Evolutionary conservation across 2,113 vertebrate species (phyloP).

Genomic region (Zeus faber): DNA sequence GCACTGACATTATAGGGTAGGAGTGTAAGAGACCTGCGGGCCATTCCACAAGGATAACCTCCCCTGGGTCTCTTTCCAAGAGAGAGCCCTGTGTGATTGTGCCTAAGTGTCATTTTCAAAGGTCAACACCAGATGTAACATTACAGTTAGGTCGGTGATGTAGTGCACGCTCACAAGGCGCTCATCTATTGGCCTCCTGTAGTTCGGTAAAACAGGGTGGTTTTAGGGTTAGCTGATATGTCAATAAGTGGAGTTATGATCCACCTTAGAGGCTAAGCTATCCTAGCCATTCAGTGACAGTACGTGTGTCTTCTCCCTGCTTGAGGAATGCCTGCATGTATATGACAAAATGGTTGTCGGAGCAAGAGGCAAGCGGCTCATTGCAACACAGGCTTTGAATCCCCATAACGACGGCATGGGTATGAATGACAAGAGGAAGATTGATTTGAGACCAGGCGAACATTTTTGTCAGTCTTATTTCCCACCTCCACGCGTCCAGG

Average conservation of each 20-base stretch:
- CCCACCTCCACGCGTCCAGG: conserved; percentile 3
- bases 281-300: conserved; percentile 8
- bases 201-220: conserved; percentile 17
- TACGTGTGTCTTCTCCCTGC: background rate
- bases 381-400: conserved; percentile 25
- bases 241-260: conserved; percentile 18
- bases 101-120: conserved; percentile 61
- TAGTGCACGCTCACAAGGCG: conserved; percentile 20
- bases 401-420: conserved; percentile 17
- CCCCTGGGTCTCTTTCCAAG: conserved; percentile 42
- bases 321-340: conserved; percentile 15
- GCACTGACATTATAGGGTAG: conserved; percentile 25
- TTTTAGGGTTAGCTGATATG: conserved; percentile 22
- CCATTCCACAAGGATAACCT: conserved; percentile 27
- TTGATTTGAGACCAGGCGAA: conserved; percentile 48
- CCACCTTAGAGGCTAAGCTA: conserved; percentile 19
- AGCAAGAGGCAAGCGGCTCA: conserved; percentile 34
- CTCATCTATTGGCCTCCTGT: conserved; percentile 20
- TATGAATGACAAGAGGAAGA: conserved; percentile 49
- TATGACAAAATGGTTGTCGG: conserved; percentile 33
- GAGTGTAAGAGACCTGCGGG: conserved; percentile 20
- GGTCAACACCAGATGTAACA: conserved; percentile 47
- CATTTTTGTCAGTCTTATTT: conserved; percentile 40
- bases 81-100: too few species aligned
- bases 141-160: conserved; percentile 38